Evolutionary conservation across 1,140 invertebrate species (phyloP), one percentile per base, ranked within the genome.

Genomic region (Trachymyrmex septentrionalis): DNA sequence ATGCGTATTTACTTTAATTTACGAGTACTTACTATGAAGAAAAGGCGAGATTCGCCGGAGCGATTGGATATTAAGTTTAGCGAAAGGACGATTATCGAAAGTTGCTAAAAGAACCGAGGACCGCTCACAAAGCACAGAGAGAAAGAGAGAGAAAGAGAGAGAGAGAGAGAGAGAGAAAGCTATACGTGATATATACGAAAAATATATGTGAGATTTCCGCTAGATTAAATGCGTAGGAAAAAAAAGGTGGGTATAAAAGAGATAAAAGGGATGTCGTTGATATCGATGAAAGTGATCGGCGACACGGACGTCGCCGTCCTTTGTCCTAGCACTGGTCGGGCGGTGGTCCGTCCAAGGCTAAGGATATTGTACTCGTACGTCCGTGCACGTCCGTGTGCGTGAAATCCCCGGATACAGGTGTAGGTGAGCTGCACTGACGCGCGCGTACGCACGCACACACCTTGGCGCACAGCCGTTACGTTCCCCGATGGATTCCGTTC

Each of bases 391-490:
- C 0, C 14, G 63, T 34, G 21, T 27, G n/a, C 21, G 50, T 59
- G 21, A 38, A 67, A 66, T 59, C 53, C 34, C 59, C 44, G 75
- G 66, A 34, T 53, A 44, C 9, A 81, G 64, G 30, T 71, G 19
- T 16, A 27, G 64, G 21, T 50, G 27, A 44, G 34, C 7, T 38
- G 34, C 78, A 89, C 88, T 38, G 21, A 72, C 44, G 50, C 80
- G 24, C 27, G n/a, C 78, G 59, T 4, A 21, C 64, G 19, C 48
- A 50, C 69, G 19, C 69, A 24, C 21, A 34, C 77, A 69, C 77
- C 3, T 38, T 21, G 16, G 48, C 27, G 12, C 19, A 63, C 72
- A 50, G 34, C n/a, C 48, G 76, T 30, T 72, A 44, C 7, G 38
- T 50, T 16, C 48, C 21, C n/a, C n/a, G 9, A 19, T 14, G 16